Evolutionary conservation across 2,113 vertebrate species (phyloP), one percentile per base, ranked within the genome.

Genomic region (Kryptolebias marmoratus): DNA sequence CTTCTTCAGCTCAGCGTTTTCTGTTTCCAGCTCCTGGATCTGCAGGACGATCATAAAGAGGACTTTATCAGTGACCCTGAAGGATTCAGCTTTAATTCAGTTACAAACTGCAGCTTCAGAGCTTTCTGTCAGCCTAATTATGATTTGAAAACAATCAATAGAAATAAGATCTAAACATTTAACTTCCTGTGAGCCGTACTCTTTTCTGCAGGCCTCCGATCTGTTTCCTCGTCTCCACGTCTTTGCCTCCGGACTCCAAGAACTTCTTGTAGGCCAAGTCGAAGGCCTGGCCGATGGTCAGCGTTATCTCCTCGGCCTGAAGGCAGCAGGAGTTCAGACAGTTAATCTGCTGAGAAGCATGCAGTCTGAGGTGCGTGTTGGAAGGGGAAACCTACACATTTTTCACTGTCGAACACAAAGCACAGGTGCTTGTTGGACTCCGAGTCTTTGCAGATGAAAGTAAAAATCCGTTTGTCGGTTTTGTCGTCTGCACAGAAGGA

Each of bases 401-500:
- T 99, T 71, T 99, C 98, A 77, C 98, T 99, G 95, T 99, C 97
- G 92, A 98, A 99, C 71, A 99, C 97, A 42, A 96, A 99, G 92
- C 98, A 99, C 82, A 99, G 95, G 71, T 99, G 98, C 87, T 98
- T 99, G 86, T 98, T 98, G 58, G 97, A 97, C 75, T 99, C 97
- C 0, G 97, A 96, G 90, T 99, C 97, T 93, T 99, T 99, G 94
- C 97, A 99, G 93, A 99, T 99, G 87, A 99, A 99, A 42, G 98
- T 99, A 75, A 99, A 99, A 94, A 99, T 99, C 85, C 97, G 95
- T 92, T 99, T 99, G 90, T 99, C 98, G 0, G 98, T 99, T 93
- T 99, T 99, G 92, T 99, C 98, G 79, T 99, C 98, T 14, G 98
- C 98, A 79, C 98, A 99, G 90, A 99, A 99, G 11, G 98, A 99